Conservation (phyloP, 2,797 vertebrate species). For the Acanthopagrus latus region DNA sequence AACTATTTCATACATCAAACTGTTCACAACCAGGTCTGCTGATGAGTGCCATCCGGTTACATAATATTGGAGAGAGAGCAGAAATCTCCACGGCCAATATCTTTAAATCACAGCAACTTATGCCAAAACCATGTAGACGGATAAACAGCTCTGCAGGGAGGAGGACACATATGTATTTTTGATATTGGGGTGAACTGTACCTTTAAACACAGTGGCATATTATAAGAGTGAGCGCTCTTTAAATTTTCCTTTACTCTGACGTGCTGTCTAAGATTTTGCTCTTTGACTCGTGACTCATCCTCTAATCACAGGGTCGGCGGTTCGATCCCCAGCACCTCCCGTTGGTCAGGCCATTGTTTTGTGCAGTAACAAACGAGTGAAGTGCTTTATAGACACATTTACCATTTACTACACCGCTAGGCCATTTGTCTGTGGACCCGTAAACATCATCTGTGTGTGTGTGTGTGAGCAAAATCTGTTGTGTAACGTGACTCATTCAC, state of each 20-base stretch:
- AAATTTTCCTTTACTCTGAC: neutral
- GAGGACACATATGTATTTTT: no score
- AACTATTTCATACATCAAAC: no score
- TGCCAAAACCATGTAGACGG: no score
- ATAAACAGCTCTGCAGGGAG: no score
- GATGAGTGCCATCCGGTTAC: no score
- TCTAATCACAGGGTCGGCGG: neutral
- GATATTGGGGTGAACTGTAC: no score
- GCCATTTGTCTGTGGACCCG: neutral
- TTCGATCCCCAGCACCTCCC: neutral
- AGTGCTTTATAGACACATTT: neutral
- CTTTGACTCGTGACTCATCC: no score
- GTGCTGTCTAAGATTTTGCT: no score
- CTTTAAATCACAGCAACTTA: no score
- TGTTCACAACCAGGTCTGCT: no score
- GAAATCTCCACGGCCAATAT: no score
- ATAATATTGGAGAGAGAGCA: no score
- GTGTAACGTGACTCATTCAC: neutral
- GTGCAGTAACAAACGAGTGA: neutral
- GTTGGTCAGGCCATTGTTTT: neutral
- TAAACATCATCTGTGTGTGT: constrained; percentile 12
- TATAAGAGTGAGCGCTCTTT: neutral
- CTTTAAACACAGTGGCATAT: neutral
- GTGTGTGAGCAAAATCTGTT: neutral
- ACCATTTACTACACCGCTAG: neutral